phyloP scores from a whole-genome alignment of 2,888 invertebrate genomes.

The Heliconius aoede region DNA sequence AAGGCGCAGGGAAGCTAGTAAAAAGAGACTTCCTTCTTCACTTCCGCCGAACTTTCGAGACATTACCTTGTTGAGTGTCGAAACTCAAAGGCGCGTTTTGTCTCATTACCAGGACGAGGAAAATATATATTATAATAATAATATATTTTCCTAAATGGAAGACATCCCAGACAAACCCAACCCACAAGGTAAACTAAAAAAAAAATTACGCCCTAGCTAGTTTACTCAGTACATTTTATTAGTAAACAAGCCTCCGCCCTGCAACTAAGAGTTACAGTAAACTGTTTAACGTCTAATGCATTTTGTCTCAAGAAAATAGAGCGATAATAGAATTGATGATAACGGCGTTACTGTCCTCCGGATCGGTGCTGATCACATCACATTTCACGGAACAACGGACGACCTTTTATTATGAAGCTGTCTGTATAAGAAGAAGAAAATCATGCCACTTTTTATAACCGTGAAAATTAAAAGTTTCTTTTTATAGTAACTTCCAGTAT shows the following conservation, averaged over 20 bases:
- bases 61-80: no score
- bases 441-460: not conserved
- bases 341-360: slow-evolving; percentile 29
- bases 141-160: no score
- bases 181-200: not conserved
- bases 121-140: no score
- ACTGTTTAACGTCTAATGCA: slow-evolving; percentile 23
- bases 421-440: not conserved
- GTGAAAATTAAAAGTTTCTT: not conserved
- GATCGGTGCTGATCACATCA: slow-evolving; percentile 36
- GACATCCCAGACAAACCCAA: not conserved
- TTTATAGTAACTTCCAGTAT: no score
- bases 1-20: no score
- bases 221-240: not conserved
- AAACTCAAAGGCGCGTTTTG: no score
- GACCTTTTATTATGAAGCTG: not conserved
- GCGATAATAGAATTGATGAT: slow-evolving; percentile 35
- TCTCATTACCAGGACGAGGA: no score
- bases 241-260: not conserved
- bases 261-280: slow-evolving; percentile 26
- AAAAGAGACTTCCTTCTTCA: no score
- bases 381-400: slow-evolving; percentile 22
- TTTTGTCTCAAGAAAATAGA: slow-evolving; percentile 36
- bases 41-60: no score
- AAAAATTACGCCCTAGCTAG: not conserved